Conservation (phyloP, 2,113 vertebrate genomes). For the Cyphomyrus plagiostoma region DNA sequence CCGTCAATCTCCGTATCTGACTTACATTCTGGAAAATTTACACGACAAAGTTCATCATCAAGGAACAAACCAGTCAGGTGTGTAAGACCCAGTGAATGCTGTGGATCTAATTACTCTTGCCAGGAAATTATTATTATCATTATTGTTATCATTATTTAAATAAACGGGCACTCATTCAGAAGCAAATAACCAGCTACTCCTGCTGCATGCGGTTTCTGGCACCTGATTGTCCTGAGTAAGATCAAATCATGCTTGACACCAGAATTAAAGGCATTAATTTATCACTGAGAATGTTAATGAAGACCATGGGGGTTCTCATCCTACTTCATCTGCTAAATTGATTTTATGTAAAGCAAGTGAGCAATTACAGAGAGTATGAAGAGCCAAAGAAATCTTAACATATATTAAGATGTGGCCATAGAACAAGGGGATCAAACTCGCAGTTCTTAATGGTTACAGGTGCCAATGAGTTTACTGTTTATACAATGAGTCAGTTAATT, state of each 20-base stretch:
- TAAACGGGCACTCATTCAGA: conserved; percentile 45
- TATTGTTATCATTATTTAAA: conserved; percentile 14
- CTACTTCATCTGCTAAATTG: neutral
- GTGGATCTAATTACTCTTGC: conserved; percentile 14
- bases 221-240: conserved; percentile 11
- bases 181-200: conserved; percentile 42
- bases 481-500: neutral
- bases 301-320: neutral
- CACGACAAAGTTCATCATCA: neutral
- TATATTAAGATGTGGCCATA: too few relatives aligned
- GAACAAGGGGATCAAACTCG: neutral
- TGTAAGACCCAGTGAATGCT: conserved; percentile 22
- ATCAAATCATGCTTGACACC: conserved; percentile 8
- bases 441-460: neutral
- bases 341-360: neutral
- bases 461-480: neutral
- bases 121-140: neutral
- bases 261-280: conserved; percentile 18
- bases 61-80: neutral
- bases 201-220: conserved; percentile 27
- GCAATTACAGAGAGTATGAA: neutral
- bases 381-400: neutral
- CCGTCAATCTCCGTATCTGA: neutral
- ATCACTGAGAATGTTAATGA: neutral
- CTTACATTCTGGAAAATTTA: neutral